phyloP scores from a whole-genome alignment of 2,888 invertebrate genomes.

The Nomada ferruginata region DNA sequence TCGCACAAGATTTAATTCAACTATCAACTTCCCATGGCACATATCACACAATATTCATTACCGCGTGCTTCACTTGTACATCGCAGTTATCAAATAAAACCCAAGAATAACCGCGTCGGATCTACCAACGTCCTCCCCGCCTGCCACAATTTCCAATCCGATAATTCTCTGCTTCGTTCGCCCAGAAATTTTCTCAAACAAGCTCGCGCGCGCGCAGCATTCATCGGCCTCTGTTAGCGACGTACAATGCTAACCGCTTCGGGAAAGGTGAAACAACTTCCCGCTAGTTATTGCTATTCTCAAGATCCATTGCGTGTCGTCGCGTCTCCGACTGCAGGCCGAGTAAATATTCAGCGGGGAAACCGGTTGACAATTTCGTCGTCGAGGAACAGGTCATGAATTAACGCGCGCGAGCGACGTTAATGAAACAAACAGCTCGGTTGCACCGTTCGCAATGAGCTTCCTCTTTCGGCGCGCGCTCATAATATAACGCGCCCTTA shows the following conservation, averaged over 20 bases:
- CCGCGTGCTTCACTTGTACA: neutral
- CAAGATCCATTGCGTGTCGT: conserved; percentile 10
- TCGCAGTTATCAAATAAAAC: neutral
- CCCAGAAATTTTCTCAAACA: neutral
- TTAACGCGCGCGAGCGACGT: conserved; percentile 30
- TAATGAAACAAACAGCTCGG: conserved; percentile 54
- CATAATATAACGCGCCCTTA: conserved; percentile 27
- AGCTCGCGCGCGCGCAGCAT: neutral
- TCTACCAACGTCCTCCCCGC: neutral
- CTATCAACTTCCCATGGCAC: too few species aligned
- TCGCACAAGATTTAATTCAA: too few species aligned
- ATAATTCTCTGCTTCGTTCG: neutral
- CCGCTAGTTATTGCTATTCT: conserved; percentile 6
- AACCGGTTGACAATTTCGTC: conserved; percentile 9
- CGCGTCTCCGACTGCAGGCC: neutral
- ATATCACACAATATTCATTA: too few species aligned
- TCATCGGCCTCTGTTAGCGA: neutral
- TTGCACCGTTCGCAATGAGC: conserved; percentile 37
- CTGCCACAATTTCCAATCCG: neutral
- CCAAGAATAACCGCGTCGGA: neutral
- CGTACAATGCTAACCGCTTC: neutral
- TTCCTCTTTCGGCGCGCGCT: conserved; percentile 43
- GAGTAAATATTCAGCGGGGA: conserved; percentile 19
- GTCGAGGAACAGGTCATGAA: neutral
- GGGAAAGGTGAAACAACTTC: neutral